These are phyloP conservation scores for Plebejus anna DNA, from an alignment of 2,888 invertebrate genomes.

Conservation along the genomic window DNA sequence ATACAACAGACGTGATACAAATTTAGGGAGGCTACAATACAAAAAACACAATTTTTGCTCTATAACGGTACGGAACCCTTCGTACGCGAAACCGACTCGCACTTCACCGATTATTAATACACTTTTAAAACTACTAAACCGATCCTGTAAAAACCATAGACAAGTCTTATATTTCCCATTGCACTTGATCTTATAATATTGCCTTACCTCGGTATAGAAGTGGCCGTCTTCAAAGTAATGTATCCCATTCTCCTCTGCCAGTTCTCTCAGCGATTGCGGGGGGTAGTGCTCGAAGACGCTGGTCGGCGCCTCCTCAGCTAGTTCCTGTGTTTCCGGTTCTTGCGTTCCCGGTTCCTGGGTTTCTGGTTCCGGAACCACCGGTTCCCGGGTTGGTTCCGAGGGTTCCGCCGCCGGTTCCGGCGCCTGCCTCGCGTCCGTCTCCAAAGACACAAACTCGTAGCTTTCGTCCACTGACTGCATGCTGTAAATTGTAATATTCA, in stretches of 20 bases:
- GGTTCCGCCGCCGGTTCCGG: conserved; percentile 42
- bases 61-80: too few species aligned
- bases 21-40: too few species aligned
- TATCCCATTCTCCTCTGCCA: conserved; percentile 90
- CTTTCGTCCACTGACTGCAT: conserved; percentile 78
- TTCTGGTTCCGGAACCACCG: conserved; percentile 76
- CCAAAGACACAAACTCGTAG: conserved; percentile 72
- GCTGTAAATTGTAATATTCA: conserved; percentile 43
- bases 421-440: conserved; percentile 58
- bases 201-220: conserved; percentile 90
- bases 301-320: conserved; percentile 36
- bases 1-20: too few species aligned
- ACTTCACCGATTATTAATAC: too few species aligned
- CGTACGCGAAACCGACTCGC: too few species aligned
- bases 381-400: conserved; percentile 80
- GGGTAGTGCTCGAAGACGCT: conserved; percentile 76
- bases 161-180: too few species aligned
- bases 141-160: too few species aligned
- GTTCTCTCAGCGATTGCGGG: conserved; percentile 83
- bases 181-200: not conserved
- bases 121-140: too few species aligned
- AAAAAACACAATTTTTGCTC: too few species aligned
- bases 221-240: conserved; percentile 96
- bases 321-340: conserved; percentile 73
- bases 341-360: conserved; percentile 77